A percentile compares a stretch with the other conserved stretches of the same genome.
Evolutionary conservation across 2,888 invertebrate genomes (phyloP).

Genomic region (Ophraella communa): DNA sequence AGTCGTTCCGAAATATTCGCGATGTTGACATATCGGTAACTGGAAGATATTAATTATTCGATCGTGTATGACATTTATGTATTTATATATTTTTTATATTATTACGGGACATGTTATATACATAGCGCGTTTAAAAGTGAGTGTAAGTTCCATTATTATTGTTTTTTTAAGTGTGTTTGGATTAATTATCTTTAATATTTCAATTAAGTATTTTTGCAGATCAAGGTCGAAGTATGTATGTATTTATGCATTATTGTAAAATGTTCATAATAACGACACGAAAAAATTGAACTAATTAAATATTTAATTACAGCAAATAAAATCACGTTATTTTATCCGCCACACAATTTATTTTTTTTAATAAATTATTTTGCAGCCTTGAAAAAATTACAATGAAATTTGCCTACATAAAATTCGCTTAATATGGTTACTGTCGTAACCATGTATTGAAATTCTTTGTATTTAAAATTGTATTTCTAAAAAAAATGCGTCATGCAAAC

Average conservation of each 20-base stretch:
- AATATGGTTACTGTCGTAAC: slow-evolving; percentile 15
- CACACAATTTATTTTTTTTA: not conserved
- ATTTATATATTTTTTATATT: not conserved
- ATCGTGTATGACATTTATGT: not conserved
- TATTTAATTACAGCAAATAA: not conserved
- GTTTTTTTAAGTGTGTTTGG: slow-evolving; percentile 7
- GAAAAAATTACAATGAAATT: slow-evolving; percentile 13
- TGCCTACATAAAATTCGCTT: slow-evolving; percentile 14
- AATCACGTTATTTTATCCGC: no score
- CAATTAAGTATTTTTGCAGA: slow-evolving; percentile 9
- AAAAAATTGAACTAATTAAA: no score
- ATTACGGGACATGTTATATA: not conserved
- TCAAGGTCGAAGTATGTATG: slow-evolving; percentile 23
- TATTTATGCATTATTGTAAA: not conserved
- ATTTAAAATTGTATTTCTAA: not conserved
- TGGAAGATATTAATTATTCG: not conserved
- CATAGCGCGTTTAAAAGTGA: slow-evolving; percentile 37
- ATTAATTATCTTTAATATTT: slow-evolving; percentile 8
- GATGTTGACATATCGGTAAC: slow-evolving; percentile 36
- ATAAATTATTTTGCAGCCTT: not conserved
- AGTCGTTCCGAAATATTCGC: slow-evolving; percentile 39
- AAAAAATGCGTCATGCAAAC: not conserved
- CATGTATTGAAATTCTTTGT: slow-evolving; percentile 4
- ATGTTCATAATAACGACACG: not conserved
- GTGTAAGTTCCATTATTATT: slow-evolving; percentile 36